Evolutionary conservation across 2,113 vertebrate genomes (phyloP), one percentile per base, ranked within the genome.

Genomic region (Tenrec ecaudatus): DNA sequence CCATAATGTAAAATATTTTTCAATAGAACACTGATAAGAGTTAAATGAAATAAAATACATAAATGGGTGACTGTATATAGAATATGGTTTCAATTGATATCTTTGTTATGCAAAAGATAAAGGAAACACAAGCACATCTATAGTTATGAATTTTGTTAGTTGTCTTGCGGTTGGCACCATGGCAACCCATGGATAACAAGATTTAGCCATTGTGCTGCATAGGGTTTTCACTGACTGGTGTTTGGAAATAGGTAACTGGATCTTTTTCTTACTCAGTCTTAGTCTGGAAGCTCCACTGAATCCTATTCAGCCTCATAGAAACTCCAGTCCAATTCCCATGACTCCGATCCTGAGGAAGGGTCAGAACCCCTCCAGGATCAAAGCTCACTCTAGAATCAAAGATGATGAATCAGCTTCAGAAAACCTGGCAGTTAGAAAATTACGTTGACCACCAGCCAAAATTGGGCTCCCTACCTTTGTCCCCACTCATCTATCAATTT

Each of bases 391-490:
- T 9, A 2, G 31, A 12, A n/a, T 38, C 58, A 71, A 33, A 69
- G 1, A 14, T 62, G 22, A 11, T 0, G 2, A 81, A n/a, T 43
- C 36, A 90, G 43, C 60, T 60, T 92, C 62, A 92, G 23, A 79
- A 69, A 83, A 1, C n/a, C 36, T 5, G 58, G 23, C 4, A 36
- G 1, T 73, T 85, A 60, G 12, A 86, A 89, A 90, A 87, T 82
- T 66, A 60, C 47, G 82, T 89, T 75, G 43, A 43, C 58, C 17
- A 10, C 86, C 80, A 92, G n/a, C 33, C 27, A 91, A 89, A 53
- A 75, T 82, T 6, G 10, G 22, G 9, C 27, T 88, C 25, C 60
- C 0, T 57, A 78, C 73, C 17, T 25, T 62, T 22, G 5, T 62
- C 60, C 47, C 47, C 47, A 53, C 47, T 53, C 47, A 53, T 53